These are phyloP conservation scores for Pontoporia blainvillei DNA, from an alignment of 2,113 vertebrate genomes.

Conservation along the genomic window DNA sequence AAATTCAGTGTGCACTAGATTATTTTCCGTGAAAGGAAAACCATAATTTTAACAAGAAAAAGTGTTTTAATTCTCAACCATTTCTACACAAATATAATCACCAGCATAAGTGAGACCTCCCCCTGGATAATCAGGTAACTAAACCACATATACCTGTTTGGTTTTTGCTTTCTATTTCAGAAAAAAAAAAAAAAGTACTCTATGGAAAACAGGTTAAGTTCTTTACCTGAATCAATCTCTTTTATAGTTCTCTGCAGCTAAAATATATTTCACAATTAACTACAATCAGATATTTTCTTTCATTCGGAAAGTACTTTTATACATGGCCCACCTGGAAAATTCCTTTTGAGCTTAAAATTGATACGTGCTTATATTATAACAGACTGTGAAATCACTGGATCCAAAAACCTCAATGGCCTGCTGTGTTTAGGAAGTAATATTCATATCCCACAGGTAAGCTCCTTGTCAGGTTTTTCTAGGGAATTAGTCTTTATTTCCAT, in stretches of 20 bases:
- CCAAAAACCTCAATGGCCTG: slow-evolving; percentile 27
- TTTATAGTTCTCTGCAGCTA: slow-evolving; percentile 28
- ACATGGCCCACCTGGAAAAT: slow-evolving; percentile 54
- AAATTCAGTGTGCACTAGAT: neutral
- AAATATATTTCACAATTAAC: slow-evolving; percentile 51
- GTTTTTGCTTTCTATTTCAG: neutral
- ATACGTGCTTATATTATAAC: slow-evolving; percentile 38
- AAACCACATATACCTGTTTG: neutral
- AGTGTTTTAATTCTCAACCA: neutral
- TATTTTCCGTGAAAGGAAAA: neutral
- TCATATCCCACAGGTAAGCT: neutral
- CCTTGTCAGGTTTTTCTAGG: neutral
- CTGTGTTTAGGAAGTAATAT: neutral
- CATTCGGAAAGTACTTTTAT: slow-evolving; percentile 37
- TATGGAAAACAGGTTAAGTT: neutral
- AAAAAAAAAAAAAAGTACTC: neutral
- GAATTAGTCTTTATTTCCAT: slow-evolving; percentile 24
- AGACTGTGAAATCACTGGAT: slow-evolving; percentile 54
- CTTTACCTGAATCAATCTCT: slow-evolving; percentile 16
- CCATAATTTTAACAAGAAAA: slow-evolving; percentile 7
- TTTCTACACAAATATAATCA: neutral
- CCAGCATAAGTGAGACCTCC: neutral
- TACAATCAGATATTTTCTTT: slow-evolving; percentile 17
- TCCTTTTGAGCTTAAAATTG: slow-evolving; percentile 63
- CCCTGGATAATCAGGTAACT: neutral